These are phyloP conservation scores for Esox niger DNA, from an alignment of 2,113 vertebrate genomes.

Conservation along the genomic window DNA sequence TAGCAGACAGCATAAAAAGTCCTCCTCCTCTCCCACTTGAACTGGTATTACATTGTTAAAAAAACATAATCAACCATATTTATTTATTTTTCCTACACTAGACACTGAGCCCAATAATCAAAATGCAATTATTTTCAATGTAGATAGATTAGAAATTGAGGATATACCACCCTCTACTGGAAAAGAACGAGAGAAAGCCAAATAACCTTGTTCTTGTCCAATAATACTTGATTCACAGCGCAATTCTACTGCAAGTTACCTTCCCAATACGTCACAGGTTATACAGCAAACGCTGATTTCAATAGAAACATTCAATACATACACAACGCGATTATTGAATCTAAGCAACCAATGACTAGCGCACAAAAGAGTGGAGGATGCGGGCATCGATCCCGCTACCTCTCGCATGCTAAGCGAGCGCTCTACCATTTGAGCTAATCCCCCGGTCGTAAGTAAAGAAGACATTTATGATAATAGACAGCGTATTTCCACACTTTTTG, in stretches of 20 bases:
- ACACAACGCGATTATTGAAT: not conserved
- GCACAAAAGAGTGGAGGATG: conserved; percentile 56
- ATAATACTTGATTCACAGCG: not conserved
- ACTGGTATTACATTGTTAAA: too few relatives aligned
- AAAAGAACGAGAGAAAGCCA: not conserved
- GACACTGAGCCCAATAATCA: too few relatives aligned
- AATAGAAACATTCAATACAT: too few relatives aligned
- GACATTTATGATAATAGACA: too few relatives aligned
- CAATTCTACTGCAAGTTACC: not conserved
- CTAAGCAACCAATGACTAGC: not conserved
- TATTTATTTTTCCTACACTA: too few relatives aligned
- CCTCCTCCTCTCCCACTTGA: too few relatives aligned
- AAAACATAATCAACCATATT: too few relatives aligned
- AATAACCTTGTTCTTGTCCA: not conserved
- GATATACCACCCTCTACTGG: not conserved
- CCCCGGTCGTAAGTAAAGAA: conserved; percentile 28
- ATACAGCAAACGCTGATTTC: not conserved
- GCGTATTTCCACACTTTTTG: too few relatives aligned
- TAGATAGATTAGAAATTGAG: too few relatives aligned
- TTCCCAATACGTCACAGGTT: not conserved
- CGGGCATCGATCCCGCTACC: conserved; percentile 78
- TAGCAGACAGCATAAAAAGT: too few relatives aligned
- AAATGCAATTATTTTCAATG: too few relatives aligned
- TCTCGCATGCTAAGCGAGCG: conserved; percentile 78
- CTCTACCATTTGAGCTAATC: conserved; percentile 83